Percentiles rank a stretch among this genome's conserved stretches.
These are phyloP conservation scores for Anser cygnoides DNA, from an alignment of 2,113 vertebrate species.

Conservation along the genomic window DNA sequence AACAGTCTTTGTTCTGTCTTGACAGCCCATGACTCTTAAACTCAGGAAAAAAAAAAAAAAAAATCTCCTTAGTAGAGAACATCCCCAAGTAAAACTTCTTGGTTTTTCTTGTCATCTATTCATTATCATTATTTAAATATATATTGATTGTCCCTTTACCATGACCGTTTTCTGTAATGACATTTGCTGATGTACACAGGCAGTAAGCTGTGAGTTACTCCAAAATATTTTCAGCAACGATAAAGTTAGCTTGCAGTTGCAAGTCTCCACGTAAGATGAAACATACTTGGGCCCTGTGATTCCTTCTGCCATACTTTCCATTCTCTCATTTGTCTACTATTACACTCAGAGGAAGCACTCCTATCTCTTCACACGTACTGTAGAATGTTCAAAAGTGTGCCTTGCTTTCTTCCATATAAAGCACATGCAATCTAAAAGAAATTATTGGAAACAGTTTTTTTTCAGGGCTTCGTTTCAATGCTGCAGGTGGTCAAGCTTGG, in stretches of 20 bases:
- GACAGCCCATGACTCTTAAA: neutral
- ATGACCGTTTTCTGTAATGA: neutral
- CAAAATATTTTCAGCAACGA: neutral
- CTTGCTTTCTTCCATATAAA: slow-evolving; percentile 10
- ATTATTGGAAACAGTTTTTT: neutral
- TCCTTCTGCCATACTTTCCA: slow-evolving; percentile 16
- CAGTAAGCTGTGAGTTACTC: neutral
- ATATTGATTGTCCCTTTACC: neutral
- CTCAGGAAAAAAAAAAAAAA: neutral
- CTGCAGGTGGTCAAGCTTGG: neutral
- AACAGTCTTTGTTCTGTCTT: neutral
- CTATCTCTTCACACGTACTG: slow-evolving; percentile 21
- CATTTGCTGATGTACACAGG: neutral
- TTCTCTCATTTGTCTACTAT: neutral
- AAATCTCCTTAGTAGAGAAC: neutral
- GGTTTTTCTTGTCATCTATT: neutral
- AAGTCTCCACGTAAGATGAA: neutral
- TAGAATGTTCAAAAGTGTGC: neutral
- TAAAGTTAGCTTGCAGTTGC: neutral
- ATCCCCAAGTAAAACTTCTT: neutral
- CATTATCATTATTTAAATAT: neutral
- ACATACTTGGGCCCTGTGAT: neutral
- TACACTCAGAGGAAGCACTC: slow-evolving; percentile 6
- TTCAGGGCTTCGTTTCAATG: neutral
- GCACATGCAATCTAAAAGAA: neutral